A percentile compares a stretch with the other conserved stretches of the same genome.
Evolutionary conservation across 2,888 invertebrate species (phyloP).

Genomic region (Sclerodermus sp.): DNA sequence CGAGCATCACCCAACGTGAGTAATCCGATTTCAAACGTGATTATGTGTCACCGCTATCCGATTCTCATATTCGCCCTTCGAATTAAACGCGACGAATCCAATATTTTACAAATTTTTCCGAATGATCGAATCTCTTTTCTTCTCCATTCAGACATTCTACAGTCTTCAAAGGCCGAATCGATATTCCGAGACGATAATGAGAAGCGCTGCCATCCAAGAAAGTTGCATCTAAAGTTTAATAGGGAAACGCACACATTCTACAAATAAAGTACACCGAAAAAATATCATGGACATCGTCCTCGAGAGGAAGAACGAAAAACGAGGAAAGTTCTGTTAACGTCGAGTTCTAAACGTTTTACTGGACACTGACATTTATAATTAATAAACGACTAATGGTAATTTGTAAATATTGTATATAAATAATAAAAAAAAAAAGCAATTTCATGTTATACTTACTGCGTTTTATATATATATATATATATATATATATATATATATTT

Average conservation of each 20-base stretch:
- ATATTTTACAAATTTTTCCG: no score
- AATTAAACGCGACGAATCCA: neutral
- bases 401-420: no score
- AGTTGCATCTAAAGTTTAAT: slow-evolving; percentile 44
- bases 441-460: no score
- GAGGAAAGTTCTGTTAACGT: slow-evolving; percentile 19
- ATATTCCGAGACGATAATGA: slow-evolving; percentile 43
- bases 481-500: no score
- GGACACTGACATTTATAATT: no score
- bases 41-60: neutral
- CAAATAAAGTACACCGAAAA: slow-evolving; percentile 13
- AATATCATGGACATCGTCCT: slow-evolving; percentile 3
- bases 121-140: neutral
- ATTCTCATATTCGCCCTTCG: neutral
- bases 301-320: slow-evolving; percentile 7
- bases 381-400: no score
- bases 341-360: slow-evolving; percentile 6
- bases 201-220: slow-evolving; percentile 46
- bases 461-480: no score
- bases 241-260: slow-evolving; percentile 3
- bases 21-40: slow-evolving; percentile 14
- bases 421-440: no score
- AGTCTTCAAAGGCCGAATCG: slow-evolving; percentile 49
- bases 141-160: slow-evolving; percentile 43
- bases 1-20: slow-evolving; percentile 48